These are phyloP conservation scores for Phyllopteryx taeniolatus DNA, from an alignment of 2,113 vertebrate species.

Conservation along the genomic window DNA sequence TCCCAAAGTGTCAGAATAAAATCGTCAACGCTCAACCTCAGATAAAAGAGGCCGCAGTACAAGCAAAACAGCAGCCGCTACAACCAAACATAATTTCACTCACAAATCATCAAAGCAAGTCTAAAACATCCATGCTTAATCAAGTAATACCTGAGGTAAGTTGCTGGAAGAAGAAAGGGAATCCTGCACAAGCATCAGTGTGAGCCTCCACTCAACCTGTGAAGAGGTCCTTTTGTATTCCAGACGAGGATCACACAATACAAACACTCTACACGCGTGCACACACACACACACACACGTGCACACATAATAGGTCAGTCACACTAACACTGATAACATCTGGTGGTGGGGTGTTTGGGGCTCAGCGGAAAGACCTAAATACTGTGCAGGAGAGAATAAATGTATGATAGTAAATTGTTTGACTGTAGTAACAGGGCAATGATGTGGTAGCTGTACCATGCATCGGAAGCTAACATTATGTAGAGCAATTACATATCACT, in stretches of 20 bases:
- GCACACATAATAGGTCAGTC: not conserved
- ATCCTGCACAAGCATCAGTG: slow-evolving; percentile 29
- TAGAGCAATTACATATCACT: too few relatives aligned
- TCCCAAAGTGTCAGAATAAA: not conserved
- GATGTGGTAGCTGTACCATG: not conserved
- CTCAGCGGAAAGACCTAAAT: not conserved
- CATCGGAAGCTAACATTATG: too few relatives aligned
- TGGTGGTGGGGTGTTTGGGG: not conserved
- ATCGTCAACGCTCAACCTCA: not conserved
- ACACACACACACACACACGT: slow-evolving; percentile 14
- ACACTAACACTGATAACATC: not conserved
- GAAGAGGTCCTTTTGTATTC: slow-evolving; percentile 52
- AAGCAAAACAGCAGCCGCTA: not conserved
- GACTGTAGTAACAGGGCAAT: not conserved
- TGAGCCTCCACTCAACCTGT: slow-evolving; percentile 30
- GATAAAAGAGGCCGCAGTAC: not conserved
- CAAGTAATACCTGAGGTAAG: slow-evolving; percentile 56
- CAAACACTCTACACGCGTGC: slow-evolving; percentile 7
- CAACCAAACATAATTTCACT: not conserved
- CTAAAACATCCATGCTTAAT: not conserved
- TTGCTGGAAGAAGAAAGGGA: slow-evolving; percentile 28
- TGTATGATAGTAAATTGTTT: not conserved
- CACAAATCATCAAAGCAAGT: not conserved
- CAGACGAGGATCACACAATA: slow-evolving; percentile 24
- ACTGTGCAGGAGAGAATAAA: not conserved